These are phyloP conservation scores for Hippasteria phrygiana DNA, from an alignment of 53 echinoderm and acorn worm species.

Conservation along the genomic window DNA sequence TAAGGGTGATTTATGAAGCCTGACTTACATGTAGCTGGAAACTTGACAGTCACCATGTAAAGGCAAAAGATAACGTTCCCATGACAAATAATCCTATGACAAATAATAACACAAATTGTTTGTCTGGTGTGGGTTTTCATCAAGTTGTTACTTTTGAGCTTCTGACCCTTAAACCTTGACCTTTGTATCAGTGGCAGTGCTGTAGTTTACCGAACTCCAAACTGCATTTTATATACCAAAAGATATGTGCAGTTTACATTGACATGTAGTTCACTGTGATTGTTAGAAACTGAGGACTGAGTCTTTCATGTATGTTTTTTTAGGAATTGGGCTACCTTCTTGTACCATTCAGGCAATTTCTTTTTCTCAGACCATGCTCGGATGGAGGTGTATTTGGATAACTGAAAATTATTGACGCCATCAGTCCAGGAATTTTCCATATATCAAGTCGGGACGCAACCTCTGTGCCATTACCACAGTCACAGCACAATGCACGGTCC, in stretches of 20 bases:
- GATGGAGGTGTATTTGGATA: conserved; percentile 23
- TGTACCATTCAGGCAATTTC: background rate
- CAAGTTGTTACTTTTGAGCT: background rate
- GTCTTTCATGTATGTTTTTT: background rate
- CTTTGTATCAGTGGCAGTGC: conserved; percentile 1
- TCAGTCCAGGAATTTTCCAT: conserved; percentile 48
- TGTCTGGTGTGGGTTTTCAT: background rate
- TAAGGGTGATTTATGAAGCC: conserved; percentile 55
- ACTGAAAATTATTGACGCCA: conserved; percentile 34
- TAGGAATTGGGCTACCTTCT: background rate
- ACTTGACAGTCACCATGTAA: conserved; percentile 1
- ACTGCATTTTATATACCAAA: background rate
- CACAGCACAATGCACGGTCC: conserved; percentile 48
- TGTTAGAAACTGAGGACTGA: background rate
- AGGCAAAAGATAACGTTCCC: conserved; percentile 42
- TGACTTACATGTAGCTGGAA: background rate
- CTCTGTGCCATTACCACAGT: conserved; percentile 30
- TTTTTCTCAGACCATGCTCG: background rate
- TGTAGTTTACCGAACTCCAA: conserved; percentile 4
- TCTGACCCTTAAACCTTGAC: conserved; percentile 45
- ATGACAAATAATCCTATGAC: background rate
- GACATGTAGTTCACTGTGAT: background rate
- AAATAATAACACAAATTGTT: background rate
- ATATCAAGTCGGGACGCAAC: conserved; percentile 53
- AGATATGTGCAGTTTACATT: background rate